Evolutionary conservation across 2,888 invertebrate species (phyloP), one percentile per base, ranked within the genome.

Genomic region (Serripes groenlandicus): DNA sequence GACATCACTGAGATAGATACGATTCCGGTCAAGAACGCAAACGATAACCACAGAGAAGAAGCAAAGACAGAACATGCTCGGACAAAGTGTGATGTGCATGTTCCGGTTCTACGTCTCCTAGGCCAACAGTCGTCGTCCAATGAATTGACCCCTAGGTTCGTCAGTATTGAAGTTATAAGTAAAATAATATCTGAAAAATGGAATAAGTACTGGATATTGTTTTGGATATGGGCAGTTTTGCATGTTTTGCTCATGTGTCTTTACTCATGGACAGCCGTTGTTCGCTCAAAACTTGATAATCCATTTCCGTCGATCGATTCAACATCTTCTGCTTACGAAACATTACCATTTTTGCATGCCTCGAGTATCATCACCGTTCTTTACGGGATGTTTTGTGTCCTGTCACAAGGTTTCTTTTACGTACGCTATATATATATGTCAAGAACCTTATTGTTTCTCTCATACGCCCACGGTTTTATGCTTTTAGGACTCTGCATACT

Each of bases 1-100:
- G 34, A 62, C 62, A 32, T 62, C 15, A 62, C 62, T 21, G 62
- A 62, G 9, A 62, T 62, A n/a, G 62, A 62, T 3, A 34, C 62
- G 4, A 30, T 62, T 11, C 62, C 34, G 15, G 32, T 34, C 18
- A 7, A 32, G 1, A 21, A 49, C 21, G 49, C 18, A 15, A 15
- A 49, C 15, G 32, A 5, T 11, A 9, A 1, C 4, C 30, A 26
- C 23, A n/a, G n/a, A n/a, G 23, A 54, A 7, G n/a, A 7, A 4
- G 54, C 9, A 54, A 30, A 5, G 21, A 28, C 18, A 60, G 60
- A 60, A 28, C 11, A 34, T 5, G 21, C 35, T 7, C 32, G 34
- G 18, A 3, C 18, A n/a, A 4, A 3, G 18, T 1, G 9, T 18
- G 34, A 34, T 7, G 5, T 11, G 4, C 9, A 62, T 62, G 18